phyloP scores from a whole-genome alignment of 53 echinoderm and acorn worm species.

The Antedon mediterranea region DNA sequence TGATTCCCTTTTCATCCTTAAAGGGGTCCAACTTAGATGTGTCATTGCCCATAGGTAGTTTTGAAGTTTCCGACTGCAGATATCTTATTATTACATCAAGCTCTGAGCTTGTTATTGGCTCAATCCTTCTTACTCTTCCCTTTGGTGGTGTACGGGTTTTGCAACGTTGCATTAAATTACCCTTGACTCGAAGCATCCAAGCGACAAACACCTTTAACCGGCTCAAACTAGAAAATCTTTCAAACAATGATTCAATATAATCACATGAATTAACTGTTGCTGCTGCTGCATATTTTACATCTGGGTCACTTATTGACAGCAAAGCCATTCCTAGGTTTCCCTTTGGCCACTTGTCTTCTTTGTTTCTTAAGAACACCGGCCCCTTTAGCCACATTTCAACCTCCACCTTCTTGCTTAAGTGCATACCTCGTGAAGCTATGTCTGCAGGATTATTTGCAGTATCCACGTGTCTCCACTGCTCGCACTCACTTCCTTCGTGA shows the following conservation, averaged over 20 bases:
- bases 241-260: background rate
- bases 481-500: background rate
- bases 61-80: background rate
- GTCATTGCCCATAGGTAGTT: background rate
- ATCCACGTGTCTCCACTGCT: slow-evolving; percentile 21
- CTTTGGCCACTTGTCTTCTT: slow-evolving; percentile 8
- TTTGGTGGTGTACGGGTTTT: slow-evolving; percentile 2
- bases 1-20: background rate
- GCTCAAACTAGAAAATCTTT: background rate
- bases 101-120: background rate
- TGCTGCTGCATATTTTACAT: background rate
- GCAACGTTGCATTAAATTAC: background rate
- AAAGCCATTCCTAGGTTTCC: background rate
- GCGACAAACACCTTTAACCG: background rate
- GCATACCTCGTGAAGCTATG: slow-evolving; percentile 12
- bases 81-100: background rate
- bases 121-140: background rate
- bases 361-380: slow-evolving; percentile 13
- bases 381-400: slow-evolving; percentile 13
- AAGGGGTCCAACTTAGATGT: background rate
- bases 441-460: slow-evolving; percentile 24
- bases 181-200: background rate
- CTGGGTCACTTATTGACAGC: background rate
- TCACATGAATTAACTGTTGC: background rate
- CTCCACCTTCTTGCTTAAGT: background rate